phyloP scores from a whole-genome alignment of 92 coral and sea anemone genomes.

The Umimayanthus chanpuru region DNA sequence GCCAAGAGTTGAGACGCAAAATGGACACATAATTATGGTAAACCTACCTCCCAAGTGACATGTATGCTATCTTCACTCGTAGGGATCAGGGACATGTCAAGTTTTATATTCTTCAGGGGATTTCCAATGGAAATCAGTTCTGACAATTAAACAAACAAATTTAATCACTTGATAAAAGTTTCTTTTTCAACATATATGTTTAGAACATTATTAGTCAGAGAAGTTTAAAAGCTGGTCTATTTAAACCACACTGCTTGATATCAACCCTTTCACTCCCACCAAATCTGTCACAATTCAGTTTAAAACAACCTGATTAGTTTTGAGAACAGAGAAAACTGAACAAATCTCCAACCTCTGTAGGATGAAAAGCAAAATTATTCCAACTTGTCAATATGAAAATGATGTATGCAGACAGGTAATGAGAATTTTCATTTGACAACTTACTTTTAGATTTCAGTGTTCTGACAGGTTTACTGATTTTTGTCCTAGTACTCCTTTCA shows the following conservation, averaged over 20 bases:
- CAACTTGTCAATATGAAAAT: not conserved
- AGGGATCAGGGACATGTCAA: constrained; percentile 49
- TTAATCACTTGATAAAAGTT: not conserved
- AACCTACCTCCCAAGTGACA: constrained; percentile 74
- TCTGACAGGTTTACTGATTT: constrained; percentile 13
- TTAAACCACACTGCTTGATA: too few relatives aligned
- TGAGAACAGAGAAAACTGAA: not conserved
- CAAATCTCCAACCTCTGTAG: not conserved
- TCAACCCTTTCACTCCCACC: too few relatives aligned
- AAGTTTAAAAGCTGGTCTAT: not conserved
- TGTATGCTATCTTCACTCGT: constrained; percentile 57
- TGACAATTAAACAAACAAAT: not conserved
- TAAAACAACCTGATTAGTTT: not conserved
- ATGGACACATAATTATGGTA: not conserved
- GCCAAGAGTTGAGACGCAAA: too few relatives aligned
- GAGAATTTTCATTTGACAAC: not conserved
- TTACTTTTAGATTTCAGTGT: constrained; percentile 44
- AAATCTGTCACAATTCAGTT: not conserved
- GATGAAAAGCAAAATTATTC: not conserved
- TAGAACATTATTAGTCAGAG: too few relatives aligned
- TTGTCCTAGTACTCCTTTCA: constrained; percentile 45
- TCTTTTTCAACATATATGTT: not conserved
- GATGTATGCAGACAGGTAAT: not conserved
- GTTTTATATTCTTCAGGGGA: constrained; percentile 47
- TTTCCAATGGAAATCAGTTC: constrained; percentile 34